Conservation (phyloP, 2,888 invertebrate species). For the Megamerina dolium region DNA sequence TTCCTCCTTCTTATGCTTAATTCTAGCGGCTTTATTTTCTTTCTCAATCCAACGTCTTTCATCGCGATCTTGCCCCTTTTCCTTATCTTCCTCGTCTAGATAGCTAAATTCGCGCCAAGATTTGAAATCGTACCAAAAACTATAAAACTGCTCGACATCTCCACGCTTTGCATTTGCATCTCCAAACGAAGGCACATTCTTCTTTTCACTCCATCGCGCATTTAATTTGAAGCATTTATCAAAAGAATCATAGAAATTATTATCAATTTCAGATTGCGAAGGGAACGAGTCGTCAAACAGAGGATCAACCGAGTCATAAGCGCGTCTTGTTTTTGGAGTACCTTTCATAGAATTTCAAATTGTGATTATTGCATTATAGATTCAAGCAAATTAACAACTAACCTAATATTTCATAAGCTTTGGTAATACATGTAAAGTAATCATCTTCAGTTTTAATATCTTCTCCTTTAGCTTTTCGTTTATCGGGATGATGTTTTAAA, state of each 20-base stretch:
- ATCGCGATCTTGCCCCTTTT: conserved; percentile 93
- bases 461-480: conserved; percentile 85
- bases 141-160: conserved; percentile 90
- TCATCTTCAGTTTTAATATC: conserved; percentile 86
- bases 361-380: not conserved
- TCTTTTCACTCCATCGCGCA: conserved; percentile 85
- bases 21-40: conserved; percentile 88
- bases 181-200: conserved; percentile 75
- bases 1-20: conserved; percentile 95
- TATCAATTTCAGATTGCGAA: conserved; percentile 65
- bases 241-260: conserved; percentile 69
- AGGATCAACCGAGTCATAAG: conserved; percentile 96
- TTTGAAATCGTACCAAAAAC: conserved; percentile 97
- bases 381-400: conserved; percentile 38
- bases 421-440: conserved; percentile 97
- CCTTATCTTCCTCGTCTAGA: conserved; percentile 97
- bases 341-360: conserved; percentile 51
- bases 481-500: conserved; percentile 96
- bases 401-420: conserved; percentile 88
- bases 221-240: conserved; percentile 68
- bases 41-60: conserved; percentile 98
- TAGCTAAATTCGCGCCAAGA: conserved; percentile 99
- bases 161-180: conserved; percentile 70
- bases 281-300: conserved; percentile 87
- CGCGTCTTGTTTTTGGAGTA: conserved; percentile 70